These are phyloP conservation scores for Okapia johnstoni DNA, from an alignment of 2,113 vertebrate genomes.

Conservation along the genomic window DNA sequence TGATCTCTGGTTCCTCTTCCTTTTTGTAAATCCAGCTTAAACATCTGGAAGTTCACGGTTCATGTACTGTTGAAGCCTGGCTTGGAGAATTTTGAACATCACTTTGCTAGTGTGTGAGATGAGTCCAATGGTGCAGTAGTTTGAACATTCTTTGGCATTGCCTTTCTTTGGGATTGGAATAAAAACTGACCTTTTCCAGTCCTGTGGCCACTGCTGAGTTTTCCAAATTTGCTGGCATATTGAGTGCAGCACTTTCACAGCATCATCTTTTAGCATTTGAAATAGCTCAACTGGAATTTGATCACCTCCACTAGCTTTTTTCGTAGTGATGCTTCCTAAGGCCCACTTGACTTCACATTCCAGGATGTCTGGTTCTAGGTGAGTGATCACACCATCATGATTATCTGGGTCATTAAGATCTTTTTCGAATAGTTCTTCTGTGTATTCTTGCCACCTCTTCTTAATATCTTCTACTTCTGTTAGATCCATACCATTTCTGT, in stretches of 20 bases:
- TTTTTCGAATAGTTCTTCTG: not conserved
- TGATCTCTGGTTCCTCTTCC: not conserved
- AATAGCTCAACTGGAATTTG: not conserved
- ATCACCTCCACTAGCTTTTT: not conserved
- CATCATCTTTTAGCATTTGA: not conserved
- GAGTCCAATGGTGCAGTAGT: accelerated
- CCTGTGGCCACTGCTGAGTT: not conserved
- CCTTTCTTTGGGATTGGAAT: not conserved
- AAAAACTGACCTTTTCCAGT: not conserved
- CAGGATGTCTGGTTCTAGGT: not conserved
- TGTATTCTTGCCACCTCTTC: not conserved
- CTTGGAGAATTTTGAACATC: not conserved
- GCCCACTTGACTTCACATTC: not conserved
- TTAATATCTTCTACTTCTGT: not conserved
- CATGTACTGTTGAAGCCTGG: not conserved
- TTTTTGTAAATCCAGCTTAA: not conserved
- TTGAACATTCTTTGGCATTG: not conserved
- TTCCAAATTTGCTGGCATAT: not conserved
- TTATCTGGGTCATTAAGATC: not conserved
- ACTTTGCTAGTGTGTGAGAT: not conserved
- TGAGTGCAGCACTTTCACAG: not conserved
- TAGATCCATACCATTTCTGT: not conserved
- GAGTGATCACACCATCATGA: not conserved
- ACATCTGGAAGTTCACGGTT: not conserved
- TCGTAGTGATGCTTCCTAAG: not conserved